Base-by-base conservation (phyloP, 1,140 invertebrate species). In the Caenorhabditis briggsae region DNA sequence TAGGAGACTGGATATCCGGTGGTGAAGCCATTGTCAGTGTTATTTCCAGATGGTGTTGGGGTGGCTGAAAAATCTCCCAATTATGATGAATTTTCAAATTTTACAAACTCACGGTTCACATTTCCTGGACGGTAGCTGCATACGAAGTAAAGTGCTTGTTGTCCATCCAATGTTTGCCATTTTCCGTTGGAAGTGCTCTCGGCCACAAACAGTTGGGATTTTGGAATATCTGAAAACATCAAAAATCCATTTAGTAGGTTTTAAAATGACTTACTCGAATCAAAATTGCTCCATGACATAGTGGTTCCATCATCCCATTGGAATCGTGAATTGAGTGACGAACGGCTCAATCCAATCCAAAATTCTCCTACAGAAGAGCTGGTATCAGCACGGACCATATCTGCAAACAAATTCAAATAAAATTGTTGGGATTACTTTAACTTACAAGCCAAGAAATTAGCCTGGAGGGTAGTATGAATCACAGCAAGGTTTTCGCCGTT, bases 291-390 rank as follows among this genome's bases (percentile, higher is more conserved):
- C 41, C 33, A 65, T 6, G 8, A 20, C 33, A 65, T 20, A 5
- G 64, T 25, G 12, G 64, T 65, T 43, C 64, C 64, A 14, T 65
- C 64, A 18, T 43, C 41, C 64, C 64, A 65, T 43, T 25, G n/a
- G 20, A 65, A 65, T 18, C n/a, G 9, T 18, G 64, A 41, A 14
- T 46, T 65, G 2, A 46, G n/a, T 1, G 64, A 43, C n/a, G 64
- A 7, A 43, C 64, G 64, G 64, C 64, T 65, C 41, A 65, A 65
- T 43, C 41, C 64, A 46, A 65, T 65, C 64, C 64, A 65, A 18
- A 65, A 65, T 16, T 25, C 9, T 18, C 14, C 56, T 9, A 11
- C 8, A 5, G 33, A 2, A 43, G 64, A 41, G 12, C 14, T 41
- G 0, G 33, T 25, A 43, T 23, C 18, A 14, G 14, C 18, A 65